Evolutionary conservation across 2,797 vertebrate genomes (phyloP).

Genomic region (Falco rusticolus): DNA sequence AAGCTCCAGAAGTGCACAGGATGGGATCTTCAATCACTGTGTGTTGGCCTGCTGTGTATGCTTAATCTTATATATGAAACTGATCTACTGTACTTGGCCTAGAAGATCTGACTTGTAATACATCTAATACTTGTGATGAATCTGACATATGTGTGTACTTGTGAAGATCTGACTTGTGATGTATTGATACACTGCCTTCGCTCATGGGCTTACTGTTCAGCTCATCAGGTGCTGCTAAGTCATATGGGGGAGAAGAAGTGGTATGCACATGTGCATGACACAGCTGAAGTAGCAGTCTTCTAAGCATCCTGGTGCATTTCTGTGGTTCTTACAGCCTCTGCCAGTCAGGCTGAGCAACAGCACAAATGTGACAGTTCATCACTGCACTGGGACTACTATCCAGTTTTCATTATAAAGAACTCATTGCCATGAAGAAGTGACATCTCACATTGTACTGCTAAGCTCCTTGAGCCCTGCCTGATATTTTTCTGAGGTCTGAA

Average conservation of each 20-base stretch:
- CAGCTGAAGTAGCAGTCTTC: background rate
- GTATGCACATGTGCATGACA: background rate
- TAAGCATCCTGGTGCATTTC: rapidly evolving
- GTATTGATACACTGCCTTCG: background rate
- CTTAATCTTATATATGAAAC: background rate
- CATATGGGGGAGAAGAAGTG: background rate
- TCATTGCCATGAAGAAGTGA: background rate
- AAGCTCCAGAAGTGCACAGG: background rate
- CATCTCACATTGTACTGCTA: background rate
- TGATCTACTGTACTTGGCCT: background rate
- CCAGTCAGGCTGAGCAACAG: background rate
- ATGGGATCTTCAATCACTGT: background rate
- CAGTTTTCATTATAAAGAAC: background rate
- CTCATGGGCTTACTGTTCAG: background rate
- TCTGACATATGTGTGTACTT: background rate
- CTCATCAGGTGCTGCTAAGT: background rate
- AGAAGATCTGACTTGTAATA: background rate
- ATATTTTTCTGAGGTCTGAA: background rate
- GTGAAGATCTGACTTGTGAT: background rate
- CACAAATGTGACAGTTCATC: background rate
- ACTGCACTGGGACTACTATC: too few relatives aligned
- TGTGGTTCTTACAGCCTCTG: background rate
- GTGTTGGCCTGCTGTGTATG: rapidly evolving
- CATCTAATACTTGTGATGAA: background rate
- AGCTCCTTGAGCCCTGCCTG: background rate